Evolutionary conservation across 2,113 vertebrate species (phyloP).

Genomic region (Poeciliopsis turrubarensis): DNA sequence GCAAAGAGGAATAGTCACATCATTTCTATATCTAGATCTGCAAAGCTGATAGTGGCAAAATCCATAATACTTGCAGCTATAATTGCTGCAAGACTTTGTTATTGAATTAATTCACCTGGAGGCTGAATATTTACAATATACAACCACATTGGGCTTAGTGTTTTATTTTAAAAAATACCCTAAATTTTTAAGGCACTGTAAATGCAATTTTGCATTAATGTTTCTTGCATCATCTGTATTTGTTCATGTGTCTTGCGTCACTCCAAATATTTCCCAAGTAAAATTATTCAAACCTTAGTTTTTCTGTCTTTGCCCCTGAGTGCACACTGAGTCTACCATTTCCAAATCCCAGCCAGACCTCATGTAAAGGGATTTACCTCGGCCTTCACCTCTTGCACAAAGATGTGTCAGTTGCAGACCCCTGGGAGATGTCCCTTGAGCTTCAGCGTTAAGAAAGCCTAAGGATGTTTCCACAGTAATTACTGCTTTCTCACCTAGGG

Average conservation of each 20-base stretch:
- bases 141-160: too few species aligned
- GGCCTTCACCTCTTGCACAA: slow-evolving; percentile 21
- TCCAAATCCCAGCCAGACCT: slow-evolving; percentile 15
- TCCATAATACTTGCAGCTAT: too few species aligned
- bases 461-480: slow-evolving; percentile 66
- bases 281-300: slow-evolving; percentile 4
- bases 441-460: slow-evolving; percentile 15
- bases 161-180: too few species aligned
- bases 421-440: slow-evolving; percentile 23
- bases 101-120: too few species aligned
- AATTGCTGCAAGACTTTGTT: too few species aligned
- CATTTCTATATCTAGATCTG: too few species aligned
- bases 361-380: neutral
- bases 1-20: too few species aligned
- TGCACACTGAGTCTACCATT: slow-evolving; percentile 10
- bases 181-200: too few species aligned
- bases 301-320: neutral
- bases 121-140: neutral
- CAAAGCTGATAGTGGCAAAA: too few species aligned
- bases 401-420: slow-evolving; percentile 13
- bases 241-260: neutral
- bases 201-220: too few species aligned
- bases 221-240: too few species aligned
- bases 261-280: neutral
- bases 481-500: slow-evolving; percentile 61